phyloP scores from a whole-genome alignment of 2,113 vertebrate genomes.

The Mesocricetus auratus region DNA sequence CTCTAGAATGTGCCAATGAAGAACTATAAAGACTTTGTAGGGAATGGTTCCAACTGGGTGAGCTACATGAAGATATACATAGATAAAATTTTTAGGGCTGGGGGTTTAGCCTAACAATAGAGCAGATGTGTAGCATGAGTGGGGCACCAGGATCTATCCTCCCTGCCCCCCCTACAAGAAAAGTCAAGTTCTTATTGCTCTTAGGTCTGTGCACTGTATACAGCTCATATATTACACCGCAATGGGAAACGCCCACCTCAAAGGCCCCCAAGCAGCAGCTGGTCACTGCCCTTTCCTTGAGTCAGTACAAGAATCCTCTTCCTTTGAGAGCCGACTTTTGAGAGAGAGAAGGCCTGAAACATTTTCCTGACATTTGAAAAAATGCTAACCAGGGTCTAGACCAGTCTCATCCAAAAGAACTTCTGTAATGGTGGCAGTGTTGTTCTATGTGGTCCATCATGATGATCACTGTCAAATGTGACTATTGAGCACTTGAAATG shows the following conservation, averaged over 20 bases:
- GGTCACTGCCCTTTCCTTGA: background rate
- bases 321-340: background rate
- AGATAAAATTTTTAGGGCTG: background rate
- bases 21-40: background rate
- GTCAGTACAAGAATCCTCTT: conserved; percentile 7
- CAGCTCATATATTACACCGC: background rate
- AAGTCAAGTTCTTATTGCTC: background rate
- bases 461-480: background rate
- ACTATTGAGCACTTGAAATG: background rate
- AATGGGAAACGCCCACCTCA: background rate
- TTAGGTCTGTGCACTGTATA: background rate
- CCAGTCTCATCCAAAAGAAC: background rate
- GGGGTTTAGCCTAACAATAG: background rate
- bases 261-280: background rate
- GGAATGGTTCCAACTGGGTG: background rate
- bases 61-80: background rate
- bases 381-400: background rate
- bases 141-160: background rate
- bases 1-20: background rate
- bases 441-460: background rate
- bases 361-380: conserved; percentile 14
- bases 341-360: background rate
- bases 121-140: background rate
- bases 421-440: background rate
- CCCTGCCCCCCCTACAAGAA: background rate